Evolutionary conservation across 2,113 vertebrate genomes (phyloP), one percentile per base, ranked within the genome.

Genomic region (Takifugu bimaculatus): DNA sequence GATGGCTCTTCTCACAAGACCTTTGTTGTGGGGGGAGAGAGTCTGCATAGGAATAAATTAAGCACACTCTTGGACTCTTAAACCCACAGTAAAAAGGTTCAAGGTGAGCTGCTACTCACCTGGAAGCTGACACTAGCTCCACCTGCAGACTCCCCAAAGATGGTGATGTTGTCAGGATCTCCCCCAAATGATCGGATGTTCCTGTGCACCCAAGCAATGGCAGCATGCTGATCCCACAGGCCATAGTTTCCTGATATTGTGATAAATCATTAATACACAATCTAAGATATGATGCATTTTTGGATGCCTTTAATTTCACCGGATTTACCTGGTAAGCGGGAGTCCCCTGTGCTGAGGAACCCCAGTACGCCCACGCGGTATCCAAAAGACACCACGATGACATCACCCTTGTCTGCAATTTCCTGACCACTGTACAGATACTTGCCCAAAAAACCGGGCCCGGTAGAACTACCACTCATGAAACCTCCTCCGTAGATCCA

Each of bases 91-190:
- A 15, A 15, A 45, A 45, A 45, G 12, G 44, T 10, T 6, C 29
- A 32, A 1, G 29, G 7, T 32, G 5, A 4, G 28, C 28, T 5
- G 4, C 4, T 2, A 13, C 43, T 3, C 43, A 45, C 14, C 3
- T 10, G 5, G 44, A 45, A 89, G 73, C 28, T 85, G 26, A 88
- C 84, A 61, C 84, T 84, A 59, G 70, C 86, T 65, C 45, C 91
- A 13, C 97, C 97, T 0, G 96, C 97, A 0, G 97, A 99, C 47
- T 99, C 95, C 58, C 97, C 97, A 27, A 99, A 98, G 78, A 99
- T 1, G 15, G 95, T 97, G 80, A 98, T 91, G 79, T 92, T 98
- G 60, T 90, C 43, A 0, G 95, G 92, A 79, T 97, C 91, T 1
- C 96, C 96, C 1, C 97, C 97, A 7, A 99, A 98, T 14, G 88